These are phyloP conservation scores for Simalia tracyae DNA, from an alignment of 2,797 vertebrate genomes.

Conservation along the genomic window DNA sequence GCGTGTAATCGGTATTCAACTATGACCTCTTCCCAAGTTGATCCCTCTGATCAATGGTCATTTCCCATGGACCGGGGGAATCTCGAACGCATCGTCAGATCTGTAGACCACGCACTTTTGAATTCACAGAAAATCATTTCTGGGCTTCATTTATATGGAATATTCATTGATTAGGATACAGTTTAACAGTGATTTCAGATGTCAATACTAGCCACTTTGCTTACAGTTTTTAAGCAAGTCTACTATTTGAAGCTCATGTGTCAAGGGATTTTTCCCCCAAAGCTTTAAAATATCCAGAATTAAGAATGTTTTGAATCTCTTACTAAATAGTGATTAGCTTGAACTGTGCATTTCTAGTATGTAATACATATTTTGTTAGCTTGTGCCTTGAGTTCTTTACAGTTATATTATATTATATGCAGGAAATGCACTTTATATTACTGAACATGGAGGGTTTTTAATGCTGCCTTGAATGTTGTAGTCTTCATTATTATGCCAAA, in stretches of 20 bases:
- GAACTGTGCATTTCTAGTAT: constrained; percentile 88
- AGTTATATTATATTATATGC: constrained; percentile 79
- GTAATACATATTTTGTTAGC: constrained; percentile 81
- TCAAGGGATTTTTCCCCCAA: constrained; percentile 70
- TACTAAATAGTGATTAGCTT: constrained; percentile 70
- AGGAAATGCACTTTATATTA: constrained; percentile 79
- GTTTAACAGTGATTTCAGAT: constrained; percentile 76
- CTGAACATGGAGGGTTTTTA: constrained; percentile 72
- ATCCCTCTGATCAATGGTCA: constrained; percentile 56
- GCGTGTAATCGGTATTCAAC: constrained; percentile 20
- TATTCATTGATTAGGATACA: constrained; percentile 72
- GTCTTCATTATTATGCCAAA: constrained; percentile 72
- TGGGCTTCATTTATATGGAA: constrained; percentile 71
- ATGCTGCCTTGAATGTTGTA: constrained; percentile 76
- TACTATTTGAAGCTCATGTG: constrained; percentile 71
- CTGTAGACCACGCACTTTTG: constrained; percentile 69
- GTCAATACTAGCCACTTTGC: constrained; percentile 74
- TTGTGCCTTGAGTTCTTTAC: constrained; percentile 81
- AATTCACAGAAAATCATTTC: constrained; percentile 69
- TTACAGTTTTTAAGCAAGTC: constrained; percentile 73
- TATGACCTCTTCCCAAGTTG: constrained; percentile 44
- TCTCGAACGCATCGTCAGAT: constrained; percentile 73
- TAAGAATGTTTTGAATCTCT: constrained; percentile 69
- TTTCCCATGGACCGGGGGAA: constrained; percentile 62
- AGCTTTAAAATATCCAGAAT: constrained; percentile 74